Evolutionary conservation across 1,140 invertebrate genomes (phyloP), one percentile per base, ranked within the genome.

Genomic region (Meloidogyne chitwoodi): DNA sequence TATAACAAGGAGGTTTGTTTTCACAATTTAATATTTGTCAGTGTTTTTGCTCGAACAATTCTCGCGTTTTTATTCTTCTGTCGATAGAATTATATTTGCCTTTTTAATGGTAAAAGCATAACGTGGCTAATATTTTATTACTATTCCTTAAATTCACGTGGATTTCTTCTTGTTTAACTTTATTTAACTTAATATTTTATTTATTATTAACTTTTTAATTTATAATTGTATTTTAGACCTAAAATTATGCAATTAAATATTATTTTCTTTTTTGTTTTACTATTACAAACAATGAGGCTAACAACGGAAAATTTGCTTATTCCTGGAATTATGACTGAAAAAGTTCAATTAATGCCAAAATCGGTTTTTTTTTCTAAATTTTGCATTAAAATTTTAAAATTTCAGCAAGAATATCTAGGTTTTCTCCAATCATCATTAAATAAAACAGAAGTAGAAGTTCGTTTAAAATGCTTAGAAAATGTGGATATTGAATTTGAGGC

Each of bases 351-450:
- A 27, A 24, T 56, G 41, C 63, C 80, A 14, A 77, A 81, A 44
- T 68, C 70, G 31, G 80, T 81, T 22, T n/a, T 48, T 29, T 77
- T 41, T 41, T 56, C 6, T 6, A 41, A 1, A 26, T 27, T 41
- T 34, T 61, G n/a, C n/a, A 65, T 66, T 77, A 68, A 34, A 62
- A 11, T 3, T 10, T 14, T 48, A 67, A 29, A 24, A 27, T 69
- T 84, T 79, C 29, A 84, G 83, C 78, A 79, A 76, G 83, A 84
- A 80, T 82, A 86, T 56, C 66, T 85, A 22, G 84, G 84, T 12
- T 86, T 87, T 68, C 81, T 87, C 41, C 84, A 85, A 74, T 81
- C 84, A 8, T 84, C 84, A 22, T 68, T 87, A 22, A 85, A 85
- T 61, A 78, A 77, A 41, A 85, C 83, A n/a, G 83, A 87, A 69